phyloP scores from a whole-genome alignment of 2,797 vertebrate genomes.

The Gallirallus australis region DNA sequence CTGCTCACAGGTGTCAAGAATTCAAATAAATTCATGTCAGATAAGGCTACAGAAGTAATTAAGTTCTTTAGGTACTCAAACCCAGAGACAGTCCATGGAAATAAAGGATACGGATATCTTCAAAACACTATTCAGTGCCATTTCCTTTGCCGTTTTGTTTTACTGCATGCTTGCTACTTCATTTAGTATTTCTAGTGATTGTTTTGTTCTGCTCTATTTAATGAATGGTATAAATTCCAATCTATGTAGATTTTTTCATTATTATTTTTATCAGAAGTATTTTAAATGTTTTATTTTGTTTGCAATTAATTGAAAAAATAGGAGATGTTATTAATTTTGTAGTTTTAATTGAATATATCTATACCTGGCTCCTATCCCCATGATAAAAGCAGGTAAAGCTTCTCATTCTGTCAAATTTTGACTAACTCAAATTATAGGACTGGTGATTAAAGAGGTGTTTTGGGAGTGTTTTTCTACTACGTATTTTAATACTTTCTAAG shows the following conservation, averaged over 20 bases:
- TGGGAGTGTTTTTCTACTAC: not conserved
- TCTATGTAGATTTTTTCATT: not conserved
- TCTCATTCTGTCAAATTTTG: not conserved
- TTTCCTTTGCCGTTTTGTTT: not conserved
- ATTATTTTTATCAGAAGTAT: not conserved
- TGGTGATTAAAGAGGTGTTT: not conserved
- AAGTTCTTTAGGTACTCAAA: not conserved
- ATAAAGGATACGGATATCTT: not conserved
- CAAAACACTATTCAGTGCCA: not conserved
- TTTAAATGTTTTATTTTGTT: not conserved
- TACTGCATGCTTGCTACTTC: not conserved
- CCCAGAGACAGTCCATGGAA: not conserved
- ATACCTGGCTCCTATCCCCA: not conserved
- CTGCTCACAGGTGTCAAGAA: not conserved
- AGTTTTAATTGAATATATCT: not conserved
- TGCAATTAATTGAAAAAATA: not conserved
- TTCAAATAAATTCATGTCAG: not conserved
- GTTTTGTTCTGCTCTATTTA: not conserved
- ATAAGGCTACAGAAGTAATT: not conserved
- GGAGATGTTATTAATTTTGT: not conserved
- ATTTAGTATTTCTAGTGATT: not conserved
- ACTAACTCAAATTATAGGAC: not conserved
- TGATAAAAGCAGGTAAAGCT: not conserved
- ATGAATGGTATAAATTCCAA: not conserved
- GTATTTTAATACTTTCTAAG: not conserved